Base-by-base conservation (phyloP, 2,797 vertebrate genomes). In the Nasua narica region DNA sequence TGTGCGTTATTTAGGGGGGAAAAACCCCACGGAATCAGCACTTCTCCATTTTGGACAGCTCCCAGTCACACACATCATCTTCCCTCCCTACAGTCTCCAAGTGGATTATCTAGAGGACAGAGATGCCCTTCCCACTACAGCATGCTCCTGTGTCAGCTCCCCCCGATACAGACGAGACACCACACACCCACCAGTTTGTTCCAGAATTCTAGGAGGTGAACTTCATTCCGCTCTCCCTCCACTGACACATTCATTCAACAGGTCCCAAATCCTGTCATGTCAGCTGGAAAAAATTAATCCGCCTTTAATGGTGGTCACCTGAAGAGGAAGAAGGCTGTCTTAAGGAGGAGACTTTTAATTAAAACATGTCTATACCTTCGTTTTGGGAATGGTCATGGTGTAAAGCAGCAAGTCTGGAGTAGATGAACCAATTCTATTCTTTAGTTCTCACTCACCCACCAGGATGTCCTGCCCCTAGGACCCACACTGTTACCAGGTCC, bases 41-140 rank as follows among this genome's bases (percentile, higher is more conserved):
- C 16, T 3, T 54, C 7, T 84, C 37, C 15, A 15, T 1, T 3
- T 9, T 35, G 29, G 29, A 54, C 12, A 65, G 48, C 40, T 29
- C 5, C 8, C 19, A 7, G 25, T 4, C 25, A 43, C 12, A 10
- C 0, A 0, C 2, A 4, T 18, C 13, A 4, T 1, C 48, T 14
- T 2, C 37, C 16, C n/a, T 35, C 18, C 16, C 12, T 5, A 13
- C 11, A 6, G 5, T 1, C 86, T 74, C 78, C 18, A 13, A 60
- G 27, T 40, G 58, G 35, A n/a, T 32, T 1, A 23, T 50, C 48
- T 27, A 83, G 29, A 35, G 0, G 9, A 37, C 50, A 67, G 40
- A 67, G 27, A 72, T 18, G 10, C 9, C 86, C 62, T 72, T 48
- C 58, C 74, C 46, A 13, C 11, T 3, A 25, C 76, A 19, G 43